These are phyloP conservation scores for Cheirogaleus medius DNA, from an alignment of 2,113 vertebrate species.

Conservation along the genomic window DNA sequence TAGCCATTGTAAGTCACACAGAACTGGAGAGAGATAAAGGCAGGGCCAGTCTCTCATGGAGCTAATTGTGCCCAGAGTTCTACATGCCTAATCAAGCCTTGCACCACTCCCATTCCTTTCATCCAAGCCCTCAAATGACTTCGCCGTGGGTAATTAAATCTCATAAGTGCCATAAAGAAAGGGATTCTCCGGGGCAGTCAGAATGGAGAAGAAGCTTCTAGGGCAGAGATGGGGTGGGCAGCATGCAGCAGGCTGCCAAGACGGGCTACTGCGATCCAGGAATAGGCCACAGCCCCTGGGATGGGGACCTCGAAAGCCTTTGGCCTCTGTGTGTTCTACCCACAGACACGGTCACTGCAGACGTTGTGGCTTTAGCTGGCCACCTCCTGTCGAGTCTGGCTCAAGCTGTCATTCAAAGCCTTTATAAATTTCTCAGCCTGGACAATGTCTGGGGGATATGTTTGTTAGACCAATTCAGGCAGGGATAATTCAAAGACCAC, in stretches of 20 bases:
- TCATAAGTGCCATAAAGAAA: constrained; percentile 46
- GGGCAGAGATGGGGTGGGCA: background rate
- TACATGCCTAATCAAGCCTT: constrained; percentile 67
- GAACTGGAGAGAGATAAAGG: constrained; percentile 76
- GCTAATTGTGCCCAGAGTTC: constrained; percentile 67
- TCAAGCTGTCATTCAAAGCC: background rate
- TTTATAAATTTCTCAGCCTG: background rate
- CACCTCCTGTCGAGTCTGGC: background rate
- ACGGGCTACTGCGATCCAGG: background rate
- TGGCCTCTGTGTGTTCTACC: background rate
- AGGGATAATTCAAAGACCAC: background rate
- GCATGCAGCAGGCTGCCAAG: background rate
- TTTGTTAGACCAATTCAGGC: background rate
- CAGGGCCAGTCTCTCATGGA: constrained; percentile 54
- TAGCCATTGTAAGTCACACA: constrained; percentile 62
- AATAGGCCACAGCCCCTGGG: rapidly evolving
- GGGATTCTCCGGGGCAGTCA: constrained; percentile 46
- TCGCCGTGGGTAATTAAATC: constrained; percentile 60
- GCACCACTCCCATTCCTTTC: constrained; percentile 43
- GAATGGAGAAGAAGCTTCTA: background rate
- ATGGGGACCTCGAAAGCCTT: background rate
- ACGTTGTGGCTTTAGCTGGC: background rate
- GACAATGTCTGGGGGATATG: background rate
- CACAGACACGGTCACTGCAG: background rate
- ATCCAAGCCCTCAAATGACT: constrained; percentile 64